Evolutionary conservation across 2,797 vertebrate species (phyloP), one percentile per base, ranked within the genome.

Genomic region (Notolabrus celidotus): DNA sequence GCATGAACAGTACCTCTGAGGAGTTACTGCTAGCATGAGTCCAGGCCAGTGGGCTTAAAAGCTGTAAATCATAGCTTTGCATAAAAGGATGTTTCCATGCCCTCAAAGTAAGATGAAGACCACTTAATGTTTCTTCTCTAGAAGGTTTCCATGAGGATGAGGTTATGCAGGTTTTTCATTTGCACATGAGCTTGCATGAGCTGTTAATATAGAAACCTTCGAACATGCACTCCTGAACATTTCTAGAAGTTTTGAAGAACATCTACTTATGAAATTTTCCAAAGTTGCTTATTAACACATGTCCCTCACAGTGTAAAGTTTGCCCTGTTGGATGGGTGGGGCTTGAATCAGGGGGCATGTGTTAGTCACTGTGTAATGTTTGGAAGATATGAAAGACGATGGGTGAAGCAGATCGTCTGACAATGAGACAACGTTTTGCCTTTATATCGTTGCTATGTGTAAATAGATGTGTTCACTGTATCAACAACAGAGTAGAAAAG

Each of bases 121-220:
- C 54, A 74, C 45, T 31, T 63, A 55, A 81, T 56, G 7, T 62
- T 62, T 74, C 63, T 43, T 81, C 71, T 14, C 47, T 51, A 4
- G 25, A 71, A 34, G 22, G 23, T 33, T 49, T 72, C 74, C 34
- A 17, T n/a, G 52, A 22, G 67, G 62, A 80, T 82, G 68, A 86
- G 79, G 65, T 82, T 82, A 70, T 85, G 66, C 43, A 25, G 29
- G 29, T 61, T 54, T 23, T 51, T 72, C 6, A 85, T 90, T 79
- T 88, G 84, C 77, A 79, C 87, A 84, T 74, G 59, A 72, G 50
- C n/a, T n/a, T 81, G 86, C 85, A 93, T 93, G 90, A 93, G 92
- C 71, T 91, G 67, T 17, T 5, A 15, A 91, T 81, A 91, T 91
- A 82, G n/a, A n/a, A n/a, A n/a, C n/a, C n/a, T n/a, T n/a, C n/a